phyloP scores from a whole-genome alignment of 2,113 vertebrate species.

The Guaruba guarouba region DNA sequence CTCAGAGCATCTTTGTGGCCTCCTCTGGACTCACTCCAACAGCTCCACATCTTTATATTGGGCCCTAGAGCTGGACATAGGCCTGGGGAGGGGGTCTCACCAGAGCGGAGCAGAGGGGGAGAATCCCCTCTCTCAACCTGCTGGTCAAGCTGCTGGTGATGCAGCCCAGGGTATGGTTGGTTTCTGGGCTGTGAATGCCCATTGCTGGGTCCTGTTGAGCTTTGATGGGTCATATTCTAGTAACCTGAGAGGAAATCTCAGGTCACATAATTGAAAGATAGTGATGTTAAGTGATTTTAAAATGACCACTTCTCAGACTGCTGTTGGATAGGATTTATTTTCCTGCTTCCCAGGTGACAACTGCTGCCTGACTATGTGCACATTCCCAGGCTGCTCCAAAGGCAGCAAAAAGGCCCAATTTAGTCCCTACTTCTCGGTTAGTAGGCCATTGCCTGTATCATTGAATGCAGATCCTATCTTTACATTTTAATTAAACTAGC shows the following conservation, averaged over 20 bases:
- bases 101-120: neutral
- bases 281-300: neutral
- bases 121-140: neutral
- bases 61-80: neutral
- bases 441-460: neutral
- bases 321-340: neutral
- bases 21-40: neutral
- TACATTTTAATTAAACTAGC: neutral
- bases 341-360: neutral
- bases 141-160: neutral
- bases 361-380: rapidly evolving
- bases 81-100: neutral
- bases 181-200: neutral
- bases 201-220: neutral
- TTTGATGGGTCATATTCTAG: neutral
- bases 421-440: neutral
- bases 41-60: neutral
- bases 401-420: neutral
- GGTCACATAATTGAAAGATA: neutral
- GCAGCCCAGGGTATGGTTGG: neutral
- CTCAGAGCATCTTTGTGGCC: neutral
- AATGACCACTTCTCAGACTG: neutral
- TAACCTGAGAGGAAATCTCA: neutral
- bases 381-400: neutral
- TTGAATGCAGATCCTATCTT: neutral